Evolutionary conservation across 2,113 vertebrate species (phyloP), one percentile per base, ranked within the genome.

Genomic region (Xenopus laevis): DNA sequence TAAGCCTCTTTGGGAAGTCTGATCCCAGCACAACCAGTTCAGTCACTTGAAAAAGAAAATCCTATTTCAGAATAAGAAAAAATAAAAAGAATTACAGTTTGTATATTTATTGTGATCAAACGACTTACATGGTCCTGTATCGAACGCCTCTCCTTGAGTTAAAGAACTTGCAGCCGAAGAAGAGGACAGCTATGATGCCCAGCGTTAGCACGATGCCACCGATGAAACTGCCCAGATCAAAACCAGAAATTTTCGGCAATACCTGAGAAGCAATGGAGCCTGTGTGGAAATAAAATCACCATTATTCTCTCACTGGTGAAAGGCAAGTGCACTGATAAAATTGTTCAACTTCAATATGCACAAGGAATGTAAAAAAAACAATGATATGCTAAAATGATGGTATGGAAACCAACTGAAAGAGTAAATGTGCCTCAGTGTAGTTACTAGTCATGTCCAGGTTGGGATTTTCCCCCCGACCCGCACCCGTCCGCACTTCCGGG

Each of bases 101-200:
- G 17, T 33, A 4, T 13, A 20, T 52, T 21, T 23, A 52, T 52
- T 67, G 30, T 1, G 5, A 40, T 40, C 46, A 52, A 23, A 16
- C 12, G 78, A 89, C 91, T 88, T 84, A 93, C 90, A 92, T 92
- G 77, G 89, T 91, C 84, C 90, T 88, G 71, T 93, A 93, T 20
- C 82, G 88, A 81, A 91, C 87, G 68, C 91, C 91, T 81, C 89
- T 87, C 85, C 86, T 87, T 0, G 90, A 85, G 52, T 86, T 88
- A 46, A 91, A 92, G 11, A 86, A 80, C 84, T 83, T 92, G 82
- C 90, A 90, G 18, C 88, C 91, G 0, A 92, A 23, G 69, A 91
- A 93, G 71, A 89, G 82, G 67, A 90, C 1, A 44, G 85, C 84
- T 0, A 92, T 77, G 50, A 84, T 46, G 64, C 86, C 89, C 65